phyloP scores from a whole-genome alignment of 2,113 vertebrate genomes.

The Hemiprocne comata region DNA sequence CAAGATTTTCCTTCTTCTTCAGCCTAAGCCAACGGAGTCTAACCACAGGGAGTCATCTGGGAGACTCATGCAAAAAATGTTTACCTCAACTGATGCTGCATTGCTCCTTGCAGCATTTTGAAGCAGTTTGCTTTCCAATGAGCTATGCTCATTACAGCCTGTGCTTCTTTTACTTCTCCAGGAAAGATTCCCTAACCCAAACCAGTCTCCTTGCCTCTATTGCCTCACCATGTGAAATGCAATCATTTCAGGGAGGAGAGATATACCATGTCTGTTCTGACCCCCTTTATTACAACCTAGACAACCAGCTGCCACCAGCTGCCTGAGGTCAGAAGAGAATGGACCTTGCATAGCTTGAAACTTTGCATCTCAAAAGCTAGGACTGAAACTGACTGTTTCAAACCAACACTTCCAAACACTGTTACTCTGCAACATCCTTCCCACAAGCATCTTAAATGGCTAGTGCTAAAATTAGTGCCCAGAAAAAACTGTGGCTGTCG shows the following conservation, averaged over 20 bases:
- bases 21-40: not conserved
- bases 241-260: not conserved
- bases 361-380: not conserved
- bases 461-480: not conserved
- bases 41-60: not conserved
- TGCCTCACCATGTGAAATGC: not conserved
- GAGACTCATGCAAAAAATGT: not conserved
- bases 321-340: not conserved
- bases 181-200: not conserved
- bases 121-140: not conserved
- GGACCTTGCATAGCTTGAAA: not conserved
- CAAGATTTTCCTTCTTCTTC: not conserved
- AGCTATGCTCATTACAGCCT: not conserved
- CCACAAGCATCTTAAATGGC: not conserved
- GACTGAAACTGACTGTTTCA: not conserved
- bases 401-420: not conserved
- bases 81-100: not conserved
- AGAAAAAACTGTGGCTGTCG: not conserved
- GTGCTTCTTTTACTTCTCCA: not conserved
- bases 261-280: rapidly evolving
- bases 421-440: not conserved
- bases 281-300: not conserved
- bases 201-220: not conserved
- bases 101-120: not conserved
- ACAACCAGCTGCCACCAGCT: not conserved